phyloP scores from a whole-genome alignment of 2,888 invertebrate genomes.

The Coelinius sp. region DNA sequence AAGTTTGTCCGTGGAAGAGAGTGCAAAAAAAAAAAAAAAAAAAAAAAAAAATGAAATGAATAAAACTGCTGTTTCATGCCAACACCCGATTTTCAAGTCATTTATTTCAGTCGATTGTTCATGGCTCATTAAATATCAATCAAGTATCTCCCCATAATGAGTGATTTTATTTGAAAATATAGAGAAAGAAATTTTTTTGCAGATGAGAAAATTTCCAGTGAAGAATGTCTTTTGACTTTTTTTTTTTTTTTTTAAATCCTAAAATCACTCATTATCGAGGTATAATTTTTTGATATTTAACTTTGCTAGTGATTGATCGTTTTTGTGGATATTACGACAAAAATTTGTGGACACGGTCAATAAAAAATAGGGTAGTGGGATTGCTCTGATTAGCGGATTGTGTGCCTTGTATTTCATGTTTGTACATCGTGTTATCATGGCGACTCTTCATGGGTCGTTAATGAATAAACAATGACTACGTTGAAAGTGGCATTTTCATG shows the following conservation, averaged over 20 bases:
- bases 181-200: too few relatives aligned
- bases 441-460: not conserved
- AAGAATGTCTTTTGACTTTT: too few relatives aligned
- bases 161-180: too few relatives aligned
- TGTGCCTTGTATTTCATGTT: not conserved
- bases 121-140: too few relatives aligned
- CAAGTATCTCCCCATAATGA: too few relatives aligned
- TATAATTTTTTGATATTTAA: too few relatives aligned
- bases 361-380: not conserved
- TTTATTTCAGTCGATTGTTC: too few relatives aligned
- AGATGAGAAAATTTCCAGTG: too few relatives aligned
- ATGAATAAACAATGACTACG: conserved; percentile 5
- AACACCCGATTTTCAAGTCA: not conserved
- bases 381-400: not conserved
- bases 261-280: too few relatives aligned
- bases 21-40: not conserved
- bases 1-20: conserved; percentile 1
- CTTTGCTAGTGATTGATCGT: too few relatives aligned
- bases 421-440: conserved; percentile 11
- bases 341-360: not conserved
- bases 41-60: conserved; percentile 1
- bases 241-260: too few relatives aligned
- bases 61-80: not conserved
- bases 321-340: too few relatives aligned
- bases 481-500: not conserved